phyloP scores from a whole-genome alignment of 2,888 invertebrate genomes.

The Macrosiphum euphorbiae region DNA sequence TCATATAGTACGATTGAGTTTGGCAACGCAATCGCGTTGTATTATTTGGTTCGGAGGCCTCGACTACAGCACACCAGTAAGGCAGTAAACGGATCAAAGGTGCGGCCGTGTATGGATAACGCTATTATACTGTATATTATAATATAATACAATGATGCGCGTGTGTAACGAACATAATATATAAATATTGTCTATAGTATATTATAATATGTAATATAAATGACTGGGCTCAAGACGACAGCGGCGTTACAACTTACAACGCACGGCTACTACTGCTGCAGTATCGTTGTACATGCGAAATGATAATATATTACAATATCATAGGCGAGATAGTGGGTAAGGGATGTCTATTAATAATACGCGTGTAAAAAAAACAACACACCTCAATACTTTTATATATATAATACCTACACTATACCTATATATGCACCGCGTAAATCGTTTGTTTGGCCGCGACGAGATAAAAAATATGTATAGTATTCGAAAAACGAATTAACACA shows the following conservation, averaged over 20 bases:
- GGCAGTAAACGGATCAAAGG: conserved; percentile 41
- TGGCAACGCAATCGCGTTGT: background rate
- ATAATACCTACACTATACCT: background rate
- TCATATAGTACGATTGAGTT: background rate
- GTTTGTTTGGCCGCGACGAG: background rate
- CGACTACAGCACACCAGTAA: background rate
- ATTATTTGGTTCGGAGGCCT: background rate
- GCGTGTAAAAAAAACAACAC: background rate
- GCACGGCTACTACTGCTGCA: background rate
- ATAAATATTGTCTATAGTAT: background rate
- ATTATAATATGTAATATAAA: too few species aligned
- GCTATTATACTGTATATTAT: too few species aligned
- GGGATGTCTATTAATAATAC: background rate
- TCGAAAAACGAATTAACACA: background rate
- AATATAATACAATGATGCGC: background rate
- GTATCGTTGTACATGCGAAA: background rate
- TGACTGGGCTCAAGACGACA: background rate
- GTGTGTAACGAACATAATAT: background rate
- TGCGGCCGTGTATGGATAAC: conserved; percentile 40
- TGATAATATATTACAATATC: background rate
- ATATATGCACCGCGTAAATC: background rate
- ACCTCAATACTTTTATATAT: background rate
- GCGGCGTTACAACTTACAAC: background rate
- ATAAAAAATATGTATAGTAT: background rate
- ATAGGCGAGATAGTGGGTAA: background rate